Percentiles rank a stretch among this genome's conserved stretches.
These are phyloP conservation scores for Nezara viridula DNA, from an alignment of 2,888 invertebrate genomes.

Conservation along the genomic window DNA sequence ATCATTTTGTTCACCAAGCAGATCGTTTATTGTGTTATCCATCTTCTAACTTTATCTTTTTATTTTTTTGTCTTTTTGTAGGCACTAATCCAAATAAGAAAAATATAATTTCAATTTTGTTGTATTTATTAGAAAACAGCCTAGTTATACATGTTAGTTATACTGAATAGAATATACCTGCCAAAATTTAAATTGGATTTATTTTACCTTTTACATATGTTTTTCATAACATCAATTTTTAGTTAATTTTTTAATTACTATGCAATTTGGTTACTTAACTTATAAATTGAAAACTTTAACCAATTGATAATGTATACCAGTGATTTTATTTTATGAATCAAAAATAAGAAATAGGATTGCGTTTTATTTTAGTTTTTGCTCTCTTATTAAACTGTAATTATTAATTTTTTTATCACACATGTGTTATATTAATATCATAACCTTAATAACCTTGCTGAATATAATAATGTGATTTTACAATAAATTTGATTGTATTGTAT, in stretches of 20 bases:
- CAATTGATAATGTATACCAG: not conserved
- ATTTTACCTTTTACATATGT: constrained; percentile 13
- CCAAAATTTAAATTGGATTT: not conserved
- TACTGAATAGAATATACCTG: not conserved
- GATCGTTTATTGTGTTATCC: constrained; percentile 37
- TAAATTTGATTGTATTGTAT: too few species aligned
- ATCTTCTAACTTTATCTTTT: not conserved
- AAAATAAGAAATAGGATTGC: not conserved
- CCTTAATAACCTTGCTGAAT: not conserved
- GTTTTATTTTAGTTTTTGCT: not conserved
- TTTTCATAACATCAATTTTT: not conserved
- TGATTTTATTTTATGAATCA: not conserved
- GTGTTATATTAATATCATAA: not conserved
- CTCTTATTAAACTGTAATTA: not conserved
- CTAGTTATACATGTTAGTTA: not conserved
- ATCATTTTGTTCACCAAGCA: constrained; percentile 44
- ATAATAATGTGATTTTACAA: too few species aligned
- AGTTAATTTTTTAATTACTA: not conserved
- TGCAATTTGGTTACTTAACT: not conserved
- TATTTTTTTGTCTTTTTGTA: not conserved
- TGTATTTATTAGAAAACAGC: not conserved
- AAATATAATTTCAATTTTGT: not conserved
- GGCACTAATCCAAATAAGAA: not conserved
- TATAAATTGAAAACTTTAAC: not conserved
- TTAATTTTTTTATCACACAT: not conserved